Conservation (phyloP, 2,888 invertebrate genomes). For the Thymelicus acteon region DNA sequence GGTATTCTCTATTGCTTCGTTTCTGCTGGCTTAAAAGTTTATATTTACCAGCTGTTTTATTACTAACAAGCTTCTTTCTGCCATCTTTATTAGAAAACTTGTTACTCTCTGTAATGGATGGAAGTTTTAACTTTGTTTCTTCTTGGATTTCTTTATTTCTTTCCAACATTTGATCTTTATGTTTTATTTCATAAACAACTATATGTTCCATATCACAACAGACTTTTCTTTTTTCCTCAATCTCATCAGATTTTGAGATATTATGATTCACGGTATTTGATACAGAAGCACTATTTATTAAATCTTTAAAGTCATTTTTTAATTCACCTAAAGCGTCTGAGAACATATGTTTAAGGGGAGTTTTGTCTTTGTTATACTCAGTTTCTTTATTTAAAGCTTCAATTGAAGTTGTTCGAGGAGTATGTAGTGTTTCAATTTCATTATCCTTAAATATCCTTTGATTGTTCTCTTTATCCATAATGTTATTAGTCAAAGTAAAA, state of each 20-base stretch:
- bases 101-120: conserved; percentile 67
- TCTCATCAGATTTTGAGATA: conserved; percentile 42
- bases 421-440: conserved; percentile 63
- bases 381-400: conserved; percentile 60
- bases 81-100: conserved; percentile 56
- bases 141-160: conserved; percentile 40
- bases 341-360: conserved; percentile 54
- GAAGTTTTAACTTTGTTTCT: conserved; percentile 59
- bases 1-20: conserved; percentile 60
- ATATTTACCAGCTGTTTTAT: conserved; percentile 56
- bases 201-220: conserved; percentile 74
- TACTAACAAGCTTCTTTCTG: conserved; percentile 60
- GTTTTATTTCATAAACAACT: conserved; percentile 69
- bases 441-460: conserved; percentile 50
- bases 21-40: conserved; percentile 64
- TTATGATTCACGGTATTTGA: conserved; percentile 50
- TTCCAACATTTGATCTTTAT: conserved; percentile 52
- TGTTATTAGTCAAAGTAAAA: conserved; percentile 71
- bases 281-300: conserved; percentile 57
- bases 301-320: conserved; percentile 66
- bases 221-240: conserved; percentile 52
- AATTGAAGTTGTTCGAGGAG: conserved; percentile 72
- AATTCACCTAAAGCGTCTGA: conserved; percentile 69
- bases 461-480: conserved; percentile 56
- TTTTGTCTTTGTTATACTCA: conserved; percentile 35